phyloP scores from a whole-genome alignment of 2,888 invertebrate genomes.

The Didymodactylos carnosus region DNA sequence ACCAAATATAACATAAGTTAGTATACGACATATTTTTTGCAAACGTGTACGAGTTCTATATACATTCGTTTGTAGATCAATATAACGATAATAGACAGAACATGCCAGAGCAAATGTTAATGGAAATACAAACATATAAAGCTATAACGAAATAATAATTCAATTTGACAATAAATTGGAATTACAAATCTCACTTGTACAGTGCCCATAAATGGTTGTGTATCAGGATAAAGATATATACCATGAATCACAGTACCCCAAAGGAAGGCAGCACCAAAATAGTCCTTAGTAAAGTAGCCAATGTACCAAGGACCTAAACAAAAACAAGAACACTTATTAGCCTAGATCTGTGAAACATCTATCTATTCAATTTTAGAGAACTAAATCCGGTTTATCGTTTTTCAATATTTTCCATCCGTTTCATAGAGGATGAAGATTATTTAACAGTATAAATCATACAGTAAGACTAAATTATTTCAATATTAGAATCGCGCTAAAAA shows the following conservation, averaged over 20 bases:
- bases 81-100: not conserved
- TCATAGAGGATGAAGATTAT: too few relatives aligned
- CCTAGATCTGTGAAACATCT: too few relatives aligned
- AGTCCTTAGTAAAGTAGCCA: slow-evolving; percentile 59
- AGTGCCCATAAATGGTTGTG: slow-evolving; percentile 60
- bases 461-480: too few relatives aligned
- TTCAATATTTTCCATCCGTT: too few relatives aligned
- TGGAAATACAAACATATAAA: not conserved
- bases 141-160: too few relatives aligned
- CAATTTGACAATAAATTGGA: too few relatives aligned
- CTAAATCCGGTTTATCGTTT: too few relatives aligned
- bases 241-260: slow-evolving; percentile 65
- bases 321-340: too few relatives aligned
- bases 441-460: too few relatives aligned
- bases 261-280: slow-evolving; percentile 58
- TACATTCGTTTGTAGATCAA: not conserved
- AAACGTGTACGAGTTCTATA: not conserved
- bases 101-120: not conserved
- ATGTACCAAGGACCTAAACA: slow-evolving; percentile 72
- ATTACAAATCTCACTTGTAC: too few relatives aligned
- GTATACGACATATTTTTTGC: not conserved
- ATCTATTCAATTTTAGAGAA: too few relatives aligned
- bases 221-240: slow-evolving; percentile 54
- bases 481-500: too few relatives aligned
- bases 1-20: not conserved